Conservation (phyloP, 1,140 invertebrate species). For the Zaprionus gabonicus region DNA sequence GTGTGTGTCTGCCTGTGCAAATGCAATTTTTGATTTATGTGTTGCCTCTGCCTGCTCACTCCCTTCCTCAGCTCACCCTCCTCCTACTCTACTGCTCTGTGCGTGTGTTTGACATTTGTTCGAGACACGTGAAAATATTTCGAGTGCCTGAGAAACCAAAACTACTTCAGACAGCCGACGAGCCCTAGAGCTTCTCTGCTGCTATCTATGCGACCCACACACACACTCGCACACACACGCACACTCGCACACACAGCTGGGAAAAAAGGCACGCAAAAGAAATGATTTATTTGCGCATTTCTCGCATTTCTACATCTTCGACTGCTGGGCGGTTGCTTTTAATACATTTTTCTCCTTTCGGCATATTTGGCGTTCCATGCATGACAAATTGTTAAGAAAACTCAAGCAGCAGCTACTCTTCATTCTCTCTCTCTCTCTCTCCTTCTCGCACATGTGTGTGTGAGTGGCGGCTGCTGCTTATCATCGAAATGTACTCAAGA, state of each 20-base stretch:
- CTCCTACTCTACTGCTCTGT: constrained; percentile 2
- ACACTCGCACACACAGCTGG: constrained; percentile 11
- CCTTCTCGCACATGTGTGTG: constrained; percentile 9
- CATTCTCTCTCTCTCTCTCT: not conserved
- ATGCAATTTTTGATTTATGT: constrained; percentile 77
- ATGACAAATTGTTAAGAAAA: constrained; percentile 82
- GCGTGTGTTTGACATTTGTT: constrained; percentile 75
- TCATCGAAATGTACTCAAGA: constrained; percentile 82
- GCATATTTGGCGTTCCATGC: constrained; percentile 81
- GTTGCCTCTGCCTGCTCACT: not conserved
- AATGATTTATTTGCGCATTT: constrained; percentile 78
- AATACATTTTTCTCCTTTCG: constrained; percentile 81
- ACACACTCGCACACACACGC: constrained; percentile 7
- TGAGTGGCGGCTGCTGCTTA: constrained; percentile 56
- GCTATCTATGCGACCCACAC: constrained; percentile 42
- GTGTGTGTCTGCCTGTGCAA: constrained; percentile 12
- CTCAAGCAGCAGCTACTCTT: constrained; percentile 45
- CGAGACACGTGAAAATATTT: constrained; percentile 80
- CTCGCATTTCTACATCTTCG: constrained; percentile 76
- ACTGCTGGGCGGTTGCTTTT: constrained; percentile 67
- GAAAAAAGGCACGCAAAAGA: constrained; percentile 66
- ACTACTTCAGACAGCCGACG: constrained; percentile 65
- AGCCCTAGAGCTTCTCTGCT: not conserved
- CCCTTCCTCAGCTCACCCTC: not conserved
- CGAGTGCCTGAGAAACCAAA: constrained; percentile 53